Conservation (phyloP, 2,113 vertebrate genomes). For the Halichoerus grypus region DNA sequence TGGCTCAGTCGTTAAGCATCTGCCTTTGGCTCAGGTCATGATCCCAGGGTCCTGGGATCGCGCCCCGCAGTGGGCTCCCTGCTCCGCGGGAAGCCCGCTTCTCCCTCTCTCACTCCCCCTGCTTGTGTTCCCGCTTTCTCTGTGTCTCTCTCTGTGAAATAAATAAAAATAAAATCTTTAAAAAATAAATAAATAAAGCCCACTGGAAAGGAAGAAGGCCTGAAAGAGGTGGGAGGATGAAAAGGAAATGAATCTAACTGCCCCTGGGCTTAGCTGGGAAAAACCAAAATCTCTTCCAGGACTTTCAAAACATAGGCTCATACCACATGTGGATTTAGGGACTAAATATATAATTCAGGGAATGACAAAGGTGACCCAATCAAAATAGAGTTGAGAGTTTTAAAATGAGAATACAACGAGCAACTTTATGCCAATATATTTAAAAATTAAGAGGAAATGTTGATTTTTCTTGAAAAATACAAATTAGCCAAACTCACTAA, state of each 20-base stretch:
- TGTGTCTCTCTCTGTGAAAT: too few species aligned
- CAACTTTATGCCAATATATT: not conserved
- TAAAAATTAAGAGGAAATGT: not conserved
- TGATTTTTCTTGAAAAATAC: constrained; percentile 16
- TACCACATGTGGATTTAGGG: not conserved
- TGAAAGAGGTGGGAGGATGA: not conserved
- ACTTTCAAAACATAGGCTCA: not conserved
- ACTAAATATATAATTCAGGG: not conserved
- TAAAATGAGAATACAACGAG: not conserved
- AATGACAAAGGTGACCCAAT: not conserved
- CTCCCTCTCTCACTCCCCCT: too few species aligned
- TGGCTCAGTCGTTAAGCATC: too few species aligned
- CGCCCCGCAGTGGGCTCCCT: too few species aligned
- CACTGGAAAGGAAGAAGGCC: not conserved
- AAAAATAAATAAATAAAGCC: not conserved
- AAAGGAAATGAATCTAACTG: not conserved
- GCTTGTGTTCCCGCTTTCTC: too few species aligned
- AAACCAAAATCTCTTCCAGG: not conserved
- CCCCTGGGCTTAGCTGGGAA: not conserved
- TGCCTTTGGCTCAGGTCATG: too few species aligned
- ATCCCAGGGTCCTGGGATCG: too few species aligned
- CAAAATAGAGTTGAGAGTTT: not conserved
- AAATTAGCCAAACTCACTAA: constrained; percentile 12
- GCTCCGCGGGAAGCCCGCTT: too few species aligned
- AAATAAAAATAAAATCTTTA: too few species aligned